Conservation (phyloP, 1,140 invertebrate species). For the Metopolophium dirhodum region DNA sequence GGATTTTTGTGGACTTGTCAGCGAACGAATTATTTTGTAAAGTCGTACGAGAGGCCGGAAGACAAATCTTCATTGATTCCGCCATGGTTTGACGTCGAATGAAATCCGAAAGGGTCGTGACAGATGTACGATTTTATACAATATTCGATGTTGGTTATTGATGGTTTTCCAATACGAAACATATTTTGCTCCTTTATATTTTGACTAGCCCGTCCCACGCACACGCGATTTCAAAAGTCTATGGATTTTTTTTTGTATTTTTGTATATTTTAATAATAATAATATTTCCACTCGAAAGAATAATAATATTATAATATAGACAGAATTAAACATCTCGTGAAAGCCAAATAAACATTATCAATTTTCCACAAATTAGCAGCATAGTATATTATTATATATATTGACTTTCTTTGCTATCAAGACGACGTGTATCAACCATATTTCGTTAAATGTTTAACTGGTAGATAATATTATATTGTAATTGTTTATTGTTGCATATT, state of each 20-base stretch:
- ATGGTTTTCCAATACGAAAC: neutral
- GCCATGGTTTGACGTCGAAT: neutral
- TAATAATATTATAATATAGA: neutral
- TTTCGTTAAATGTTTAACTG: neutral
- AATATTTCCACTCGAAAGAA: neutral
- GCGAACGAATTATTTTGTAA: neutral
- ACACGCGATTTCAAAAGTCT: neutral
- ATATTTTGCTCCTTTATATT: neutral
- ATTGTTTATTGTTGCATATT: too few relatives aligned
- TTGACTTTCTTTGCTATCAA: neutral
- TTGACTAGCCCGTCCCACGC: neutral
- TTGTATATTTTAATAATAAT: neutral
- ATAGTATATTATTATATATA: neutral
- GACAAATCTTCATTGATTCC: slow-evolving; percentile 14
- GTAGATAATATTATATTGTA: neutral
- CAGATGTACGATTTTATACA: neutral
- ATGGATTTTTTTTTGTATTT: neutral
- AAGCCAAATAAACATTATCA: neutral
- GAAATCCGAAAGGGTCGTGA: neutral
- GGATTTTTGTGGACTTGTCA: neutral
- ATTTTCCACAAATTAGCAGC: neutral
- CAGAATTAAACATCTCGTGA: neutral
- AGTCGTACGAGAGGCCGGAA: neutral
- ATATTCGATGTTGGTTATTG: neutral
- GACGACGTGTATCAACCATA: too few relatives aligned